phyloP scores from a whole-genome alignment of 2,888 invertebrate genomes.

The Cataglyphis altisquamis region DNA sequence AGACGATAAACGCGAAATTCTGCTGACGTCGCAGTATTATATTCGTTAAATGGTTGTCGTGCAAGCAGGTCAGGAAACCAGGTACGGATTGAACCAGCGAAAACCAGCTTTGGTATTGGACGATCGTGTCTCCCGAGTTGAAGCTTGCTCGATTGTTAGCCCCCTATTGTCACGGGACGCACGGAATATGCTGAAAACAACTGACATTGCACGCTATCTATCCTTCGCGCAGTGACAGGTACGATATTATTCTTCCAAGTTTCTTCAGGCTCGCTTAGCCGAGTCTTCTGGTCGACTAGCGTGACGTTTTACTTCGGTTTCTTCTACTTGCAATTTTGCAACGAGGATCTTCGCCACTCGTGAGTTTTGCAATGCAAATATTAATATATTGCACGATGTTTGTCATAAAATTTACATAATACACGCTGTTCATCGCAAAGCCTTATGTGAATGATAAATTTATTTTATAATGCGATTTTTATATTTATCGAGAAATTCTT shows the following conservation, averaged over 20 bases:
- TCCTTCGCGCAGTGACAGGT: slow-evolving; percentile 76
- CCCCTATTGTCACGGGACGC: slow-evolving; percentile 83
- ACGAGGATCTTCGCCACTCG: neutral
- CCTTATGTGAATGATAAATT: neutral
- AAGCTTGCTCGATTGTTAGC: slow-evolving; percentile 66
- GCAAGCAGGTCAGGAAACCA: slow-evolving; percentile 77
- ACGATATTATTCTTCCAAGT: slow-evolving; percentile 70
- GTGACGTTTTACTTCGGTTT: neutral
- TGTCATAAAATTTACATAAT: neutral
- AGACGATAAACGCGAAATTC: slow-evolving; percentile 21
- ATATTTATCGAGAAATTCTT: neutral
- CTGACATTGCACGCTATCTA: slow-evolving; percentile 83
- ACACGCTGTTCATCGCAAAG: neutral
- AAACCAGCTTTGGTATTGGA: slow-evolving; percentile 69
- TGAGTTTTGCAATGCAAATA: slow-evolving; percentile 25
- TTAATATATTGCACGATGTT: neutral
- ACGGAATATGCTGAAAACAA: slow-evolving; percentile 80
- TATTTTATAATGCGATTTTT: neutral
- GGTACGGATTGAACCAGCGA: slow-evolving; percentile 74
- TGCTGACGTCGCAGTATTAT: slow-evolving; percentile 26
- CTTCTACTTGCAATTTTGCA: neutral
- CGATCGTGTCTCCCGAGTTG: slow-evolving; percentile 76
- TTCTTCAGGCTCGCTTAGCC: slow-evolving; percentile 34
- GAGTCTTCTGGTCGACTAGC: slow-evolving; percentile 43
- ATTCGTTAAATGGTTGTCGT: slow-evolving; percentile 50